Evolutionary conservation across 2,797 vertebrate species (phyloP), one percentile per base, ranked within the genome.

Genomic region (Leptatherina wallacei): DNA sequence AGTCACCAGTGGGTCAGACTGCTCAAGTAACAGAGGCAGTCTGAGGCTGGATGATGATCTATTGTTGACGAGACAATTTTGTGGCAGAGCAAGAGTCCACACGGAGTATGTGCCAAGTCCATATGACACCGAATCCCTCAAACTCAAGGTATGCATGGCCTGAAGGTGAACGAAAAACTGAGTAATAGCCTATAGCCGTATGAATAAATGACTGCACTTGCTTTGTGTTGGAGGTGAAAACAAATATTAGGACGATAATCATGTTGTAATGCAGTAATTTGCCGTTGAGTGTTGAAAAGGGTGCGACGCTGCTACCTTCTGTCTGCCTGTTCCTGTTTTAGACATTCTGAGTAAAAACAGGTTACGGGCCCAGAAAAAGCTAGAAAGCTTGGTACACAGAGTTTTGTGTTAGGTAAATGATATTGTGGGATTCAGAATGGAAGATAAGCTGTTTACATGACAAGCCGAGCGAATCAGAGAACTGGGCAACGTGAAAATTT

Each of bases 81-180:
- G 96, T 0, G 96, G 97, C 63, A 92, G 94, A 68, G 98, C 97
- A 58, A 94, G 92, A 73, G 98, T 98, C 32, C 98, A 99, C 57
- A 99, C 98, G 0, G 96, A 97, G 76, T 97, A 96, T 70, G 94
- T 95, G 1, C 98, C 98, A 0, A 99, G 97, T 77, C 98, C 97
- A 0, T 99, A 99, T 0, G 98, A 99, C 84, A 96, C 92, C 0
- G 98, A 98, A 61, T 99, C 97, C 14, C 95, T 99, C 72, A 97
- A 94, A 91, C 97, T 99, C 73, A 96, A 96, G 96, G 98, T 98
- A 80, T 78, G 49, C 57, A 32, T 16, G 36, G 49, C 14, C 1
- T 55, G 20, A n/a, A 47, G 20, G 18, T 20, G 6, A 47, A 47
- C 2, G 1, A 1, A 7, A 44, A 6, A 44, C 16, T 2, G 4